Base-by-base conservation (phyloP, 1,140 invertebrate genomes). In the Penaeus japonicus region DNA sequence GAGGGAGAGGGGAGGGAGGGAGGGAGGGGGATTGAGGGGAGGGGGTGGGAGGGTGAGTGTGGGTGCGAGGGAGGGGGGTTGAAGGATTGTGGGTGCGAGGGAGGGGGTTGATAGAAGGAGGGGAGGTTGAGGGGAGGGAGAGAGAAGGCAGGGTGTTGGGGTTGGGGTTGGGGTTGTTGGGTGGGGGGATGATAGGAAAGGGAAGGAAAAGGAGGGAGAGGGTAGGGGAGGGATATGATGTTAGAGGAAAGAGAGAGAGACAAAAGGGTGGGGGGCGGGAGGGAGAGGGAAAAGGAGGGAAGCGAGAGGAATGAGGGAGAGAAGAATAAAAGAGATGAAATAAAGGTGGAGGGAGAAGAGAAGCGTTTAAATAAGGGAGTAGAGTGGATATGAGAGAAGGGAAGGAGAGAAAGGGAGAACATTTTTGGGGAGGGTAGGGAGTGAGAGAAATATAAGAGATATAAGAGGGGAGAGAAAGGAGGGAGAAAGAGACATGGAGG, bases 201-300 rank as follows among this genome's bases (percentile, higher is more conserved):
- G 80, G 57, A 54, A 27, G 1, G 55, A 22, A 32, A 7, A 22
- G 32, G 54, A 59, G 80, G 32, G 24, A 84, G 22, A 39, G 30
- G 47, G 18, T 7, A 59, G 39, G 24, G 53, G 4, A 39, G 30
- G 70, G 57, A 84, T 12, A 84, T 12, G n/a, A n/a, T n/a, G n/a
- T n/a, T 53, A 39, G 47, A 39, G 73, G 39, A 75, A 47, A 83
- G 83, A 75, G 83, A 75, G 62, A 84, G 39, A 75, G 62, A 75
- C 22, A 53, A 39, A 75, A 35, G 73, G 62, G 73, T 32, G 53
- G 83, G 73, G 62, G 39, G 30, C 22, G 35, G 73, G 59, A 84
- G 62, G 70, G 59, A 73, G 62, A 39, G 30, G 70, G 30, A 84
- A 27, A 70, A 35, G 35, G 59, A 70, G 82, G 70, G 82, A 47